Percentiles rank a stretch among this genome's conserved stretches.
phyloP scores from a whole-genome alignment of 2,113 vertebrate genomes.

The Sinocyclocheilus maitianheensis region DNA sequence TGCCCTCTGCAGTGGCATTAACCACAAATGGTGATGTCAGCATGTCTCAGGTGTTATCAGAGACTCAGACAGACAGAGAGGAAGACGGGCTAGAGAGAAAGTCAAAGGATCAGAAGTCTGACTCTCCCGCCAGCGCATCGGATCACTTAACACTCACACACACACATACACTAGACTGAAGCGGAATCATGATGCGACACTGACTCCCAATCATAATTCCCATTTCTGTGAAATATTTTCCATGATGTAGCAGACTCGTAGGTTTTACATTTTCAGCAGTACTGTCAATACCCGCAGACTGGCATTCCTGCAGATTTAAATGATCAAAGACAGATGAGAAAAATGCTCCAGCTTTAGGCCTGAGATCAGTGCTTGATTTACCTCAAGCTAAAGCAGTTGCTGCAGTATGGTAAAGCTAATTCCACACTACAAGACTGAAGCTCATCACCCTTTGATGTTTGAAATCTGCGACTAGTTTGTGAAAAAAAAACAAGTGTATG shows the following conservation, averaged over 20 bases:
- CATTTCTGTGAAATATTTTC: neutral
- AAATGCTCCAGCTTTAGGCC: neutral
- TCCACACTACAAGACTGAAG: neutral
- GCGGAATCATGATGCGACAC: neutral
- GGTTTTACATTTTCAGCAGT: neutral
- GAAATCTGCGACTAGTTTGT: neutral
- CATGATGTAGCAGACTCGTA: neutral
- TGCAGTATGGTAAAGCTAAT: neutral
- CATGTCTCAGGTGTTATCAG: neutral
- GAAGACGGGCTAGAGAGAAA: slow-evolving; percentile 1
- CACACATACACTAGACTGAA: neutral
- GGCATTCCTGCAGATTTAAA: neutral
- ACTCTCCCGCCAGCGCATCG: neutral
- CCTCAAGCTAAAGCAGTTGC: neutral
- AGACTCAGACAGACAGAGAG: neutral
- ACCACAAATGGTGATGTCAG: slow-evolving; percentile 39
- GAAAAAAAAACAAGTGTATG: neutral
- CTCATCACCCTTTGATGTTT: neutral
- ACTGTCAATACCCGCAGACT: neutral
- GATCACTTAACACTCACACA: slow-evolving; percentile 6
- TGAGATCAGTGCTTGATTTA: neutral
- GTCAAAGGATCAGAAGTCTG: slow-evolving; percentile 21
- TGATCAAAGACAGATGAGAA: neutral
- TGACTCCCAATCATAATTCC: neutral
- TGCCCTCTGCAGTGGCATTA: slow-evolving; percentile 21